A percentile compares a stretch with the other conserved stretches of the same genome.
These are phyloP conservation scores for Stenichneumon culpator DNA, from an alignment of 2,888 invertebrate genomes.

Conservation along the genomic window DNA sequence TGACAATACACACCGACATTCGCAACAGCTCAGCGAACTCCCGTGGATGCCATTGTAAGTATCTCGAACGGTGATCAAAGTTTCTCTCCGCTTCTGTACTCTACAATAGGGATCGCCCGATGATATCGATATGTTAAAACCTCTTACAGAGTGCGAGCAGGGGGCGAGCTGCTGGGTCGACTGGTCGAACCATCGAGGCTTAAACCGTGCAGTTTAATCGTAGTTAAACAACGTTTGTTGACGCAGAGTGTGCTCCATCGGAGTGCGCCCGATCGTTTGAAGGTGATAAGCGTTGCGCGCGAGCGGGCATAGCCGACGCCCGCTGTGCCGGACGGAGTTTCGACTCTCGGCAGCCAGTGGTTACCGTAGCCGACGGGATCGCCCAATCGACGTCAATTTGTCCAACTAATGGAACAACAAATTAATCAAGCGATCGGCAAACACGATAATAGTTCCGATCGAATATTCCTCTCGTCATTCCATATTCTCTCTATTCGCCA, in stretches of 20 bases:
- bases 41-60: not conserved
- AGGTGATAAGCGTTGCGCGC: slow-evolving; percentile 40
- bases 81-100: not conserved
- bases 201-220: slow-evolving; percentile 34
- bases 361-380: slow-evolving; percentile 13
- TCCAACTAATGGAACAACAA: slow-evolving; percentile 62
- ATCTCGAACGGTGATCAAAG: not conserved
- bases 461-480: slow-evolving; percentile 33
- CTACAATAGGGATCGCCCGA: slow-evolving; percentile 9
- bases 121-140: slow-evolving; percentile 38
- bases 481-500: not conserved
- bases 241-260: slow-evolving; percentile 22
- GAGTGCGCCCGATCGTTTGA: slow-evolving; percentile 39
- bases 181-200: not conserved
- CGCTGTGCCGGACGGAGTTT: not conserved
- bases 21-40: not conserved
- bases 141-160: slow-evolving; percentile 10
- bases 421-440: slow-evolving; percentile 61
- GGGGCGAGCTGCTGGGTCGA: not conserved
- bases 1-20: not conserved
- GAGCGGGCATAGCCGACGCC: not conserved
- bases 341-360: slow-evolving; percentile 17
- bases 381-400: slow-evolving; percentile 61
- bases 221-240: slow-evolving; percentile 53
- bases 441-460: slow-evolving; percentile 53